Evolutionary conservation across 2,888 invertebrate species (phyloP), one percentile per base, ranked within the genome.

Genomic region (Tenthredo mesomela): DNA sequence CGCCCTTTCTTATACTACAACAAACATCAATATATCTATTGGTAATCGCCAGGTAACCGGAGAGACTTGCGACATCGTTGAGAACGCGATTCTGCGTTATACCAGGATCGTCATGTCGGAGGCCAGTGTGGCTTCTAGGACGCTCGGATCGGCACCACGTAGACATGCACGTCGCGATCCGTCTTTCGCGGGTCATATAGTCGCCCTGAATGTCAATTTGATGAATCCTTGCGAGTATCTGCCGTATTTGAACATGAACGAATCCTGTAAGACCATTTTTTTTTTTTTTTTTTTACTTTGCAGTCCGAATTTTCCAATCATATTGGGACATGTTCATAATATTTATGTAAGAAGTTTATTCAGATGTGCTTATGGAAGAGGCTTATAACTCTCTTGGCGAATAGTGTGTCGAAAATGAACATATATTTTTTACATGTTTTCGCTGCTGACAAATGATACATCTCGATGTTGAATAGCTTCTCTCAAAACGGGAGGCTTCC

Each of bases 181-280:
- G 2, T 86, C 90, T 65, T 93, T 91, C 89, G 86, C 87, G 18
- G 94, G 94, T 6, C 92, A 91, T 83, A 90, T 96, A n/a, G 91
- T 92, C 15, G 89, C 92, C 21, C 89, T 97, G 18, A 90, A 94
- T 18, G 94, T 97, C 0, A 92, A 94, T 54, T 92, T 97, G 78
- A 93, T 92, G 33, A 92, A 94, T 7, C 93, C 94, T 0, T 98
- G 98, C 91, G 95, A 96, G 89, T 93, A 93, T 0, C 94, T 95
- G 89, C 98, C 98, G 0, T 93, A 95, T 86, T 93, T 96, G 54
- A 92, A 94, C 77, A 97, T 97, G 96, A 95, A 96, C 91, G 98
- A 98, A 93, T 95, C 95, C 88, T 98, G 97, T 97, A 94, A 95
- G 96, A 67, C 50, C 18, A 40, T 37, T 40, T 67, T 47, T 6